These are phyloP conservation scores for Caenorhabditis elegans DNA, from an alignment of 1,140 invertebrate genomes.

Conservation along the genomic window DNA sequence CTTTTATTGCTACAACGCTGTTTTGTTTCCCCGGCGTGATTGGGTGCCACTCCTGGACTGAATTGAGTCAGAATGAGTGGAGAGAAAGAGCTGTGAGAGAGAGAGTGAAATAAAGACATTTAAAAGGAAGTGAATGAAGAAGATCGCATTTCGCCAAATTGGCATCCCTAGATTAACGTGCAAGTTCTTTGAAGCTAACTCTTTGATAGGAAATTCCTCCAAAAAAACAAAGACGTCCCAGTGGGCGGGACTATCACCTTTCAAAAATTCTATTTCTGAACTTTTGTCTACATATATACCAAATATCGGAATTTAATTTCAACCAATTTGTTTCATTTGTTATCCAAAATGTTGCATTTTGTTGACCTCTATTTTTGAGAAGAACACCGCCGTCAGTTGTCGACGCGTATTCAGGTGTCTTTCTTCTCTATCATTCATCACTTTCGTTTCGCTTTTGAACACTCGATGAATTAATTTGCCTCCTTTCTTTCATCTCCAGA, in stretches of 20 bases:
- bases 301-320: too few relatives aligned
- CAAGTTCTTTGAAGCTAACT: neutral
- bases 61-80: slow-evolving; percentile 29
- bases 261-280: slow-evolving; percentile 10
- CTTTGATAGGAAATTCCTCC: neutral
- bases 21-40: neutral
- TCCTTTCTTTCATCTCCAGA: neutral
- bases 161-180: neutral
- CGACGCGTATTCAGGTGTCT: neutral
- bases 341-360: neutral
- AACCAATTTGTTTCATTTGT: too few relatives aligned
- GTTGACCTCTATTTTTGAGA: neutral
- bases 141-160: slow-evolving; percentile 11
- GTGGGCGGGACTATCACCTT: neutral
- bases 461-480: slow-evolving; percentile 23
- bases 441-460: neutral
- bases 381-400: neutral
- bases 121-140: slow-evolving; percentile 6
- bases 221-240: neutral
- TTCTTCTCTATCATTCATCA: neutral
- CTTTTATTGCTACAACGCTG: neutral
- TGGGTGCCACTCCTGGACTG: neutral
- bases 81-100: neutral
- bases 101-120: too few relatives aligned
- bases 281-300: neutral